Evolutionary conservation across 1,140 invertebrate genomes (phyloP).

Genomic region (Carposina sasakii): DNA sequence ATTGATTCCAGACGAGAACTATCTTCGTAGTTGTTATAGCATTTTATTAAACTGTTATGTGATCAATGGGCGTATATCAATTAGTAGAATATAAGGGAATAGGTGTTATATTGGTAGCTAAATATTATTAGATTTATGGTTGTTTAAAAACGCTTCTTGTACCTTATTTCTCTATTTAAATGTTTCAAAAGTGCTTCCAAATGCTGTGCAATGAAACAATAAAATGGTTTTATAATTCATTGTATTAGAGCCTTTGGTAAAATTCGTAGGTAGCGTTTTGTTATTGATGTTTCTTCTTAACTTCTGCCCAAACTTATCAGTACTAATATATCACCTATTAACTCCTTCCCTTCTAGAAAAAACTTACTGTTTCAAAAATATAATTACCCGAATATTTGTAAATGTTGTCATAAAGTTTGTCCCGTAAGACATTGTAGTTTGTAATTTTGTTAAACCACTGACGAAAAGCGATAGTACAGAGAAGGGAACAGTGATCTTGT

Average conservation of each 20-base stretch:
- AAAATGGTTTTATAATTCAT: no score
- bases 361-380: background rate
- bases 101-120: slow-evolving; percentile 37
- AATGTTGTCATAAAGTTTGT: background rate
- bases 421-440: slow-evolving; percentile 10
- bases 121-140: no score
- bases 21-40: no score
- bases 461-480: slow-evolving; percentile 41
- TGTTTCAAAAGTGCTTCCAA: slow-evolving; percentile 32
- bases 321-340: slow-evolving; percentile 33
- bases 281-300: no score
- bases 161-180: slow-evolving; percentile 6
- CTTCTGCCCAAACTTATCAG: background rate
- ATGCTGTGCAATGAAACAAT: slow-evolving; percentile 29
- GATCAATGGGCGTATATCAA: no score
- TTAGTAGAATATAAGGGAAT: slow-evolving; percentile 26
- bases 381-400: background rate
- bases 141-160: background rate
- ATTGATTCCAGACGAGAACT: no score
- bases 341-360: background rate
- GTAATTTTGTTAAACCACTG: slow-evolving; percentile 24
- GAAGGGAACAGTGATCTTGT: slow-evolving; percentile 33
- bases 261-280: background rate
- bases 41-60: no score
- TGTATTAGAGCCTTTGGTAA: no score